Base-by-base conservation (phyloP, 2,113 vertebrate species). In the Pleuronectes platessa region DNA sequence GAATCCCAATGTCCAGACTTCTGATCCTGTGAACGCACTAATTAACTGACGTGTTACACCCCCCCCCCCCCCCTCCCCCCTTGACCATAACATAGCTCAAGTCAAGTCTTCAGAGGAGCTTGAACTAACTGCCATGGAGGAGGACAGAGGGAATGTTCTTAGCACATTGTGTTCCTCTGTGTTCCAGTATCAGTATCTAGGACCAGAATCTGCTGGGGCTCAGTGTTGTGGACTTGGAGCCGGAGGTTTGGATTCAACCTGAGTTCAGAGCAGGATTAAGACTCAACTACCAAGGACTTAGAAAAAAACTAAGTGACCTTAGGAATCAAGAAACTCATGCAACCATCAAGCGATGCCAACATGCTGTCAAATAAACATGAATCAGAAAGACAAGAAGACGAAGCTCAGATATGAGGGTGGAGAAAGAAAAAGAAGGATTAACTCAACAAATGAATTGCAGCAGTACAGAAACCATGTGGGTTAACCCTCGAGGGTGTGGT, bases 321-420 rank as follows among this genome's bases (percentile, higher is more conserved):
- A 10, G 35, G 9, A 37, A 37, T 45, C 55, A 23, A 54, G 18
- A 20, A 61, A 0, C 35, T 59, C 62, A 47, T 54, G 71, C 23
- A 54, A 55, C 15, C 15, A 61, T 11, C 64, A 47, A 31, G 4
- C 17, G 37, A 20, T 23, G 18, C 9, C 23, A 45, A 13, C 69
- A 67, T 73, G 69, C 60, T 68, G 21, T 47, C 1, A 54, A 58
- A 49, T 2, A 54, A 68, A 66, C 20, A 5, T 21, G n/a, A 24
- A 20, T 14, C n/a, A 27, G 8, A 63, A 60, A 20, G 42, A n/a
- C 3, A 18, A 37, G 5, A 45, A 45, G 26, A 27, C 26, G 10
- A 24, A 14, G 23, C n/a, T 35, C 2, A 60, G 18, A 23, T 8
- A 62, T 40, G 10, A 13, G 9, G 60, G 35, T 21, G 20, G 12